Conservation (phyloP, 2,888 invertebrate genomes). For the Nyleta sp. region DNA sequence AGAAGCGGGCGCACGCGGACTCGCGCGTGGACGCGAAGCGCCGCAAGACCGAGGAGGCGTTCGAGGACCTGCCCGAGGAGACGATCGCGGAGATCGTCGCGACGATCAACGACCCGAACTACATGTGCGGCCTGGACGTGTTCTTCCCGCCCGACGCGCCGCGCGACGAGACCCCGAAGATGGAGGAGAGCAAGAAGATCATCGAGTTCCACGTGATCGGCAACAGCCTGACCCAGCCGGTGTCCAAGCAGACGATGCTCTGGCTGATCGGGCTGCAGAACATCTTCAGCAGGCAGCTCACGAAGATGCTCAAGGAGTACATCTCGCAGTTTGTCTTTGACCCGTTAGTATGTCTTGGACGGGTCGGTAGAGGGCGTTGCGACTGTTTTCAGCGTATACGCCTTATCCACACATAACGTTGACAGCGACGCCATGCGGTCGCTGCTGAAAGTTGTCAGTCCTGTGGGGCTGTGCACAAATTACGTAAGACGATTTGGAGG, state of each 20-base stretch:
- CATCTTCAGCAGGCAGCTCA: constrained; percentile 97
- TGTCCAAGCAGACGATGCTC: constrained; percentile 94
- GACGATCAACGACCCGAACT: constrained; percentile 92
- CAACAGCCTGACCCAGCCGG: constrained; percentile 94
- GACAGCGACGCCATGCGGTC: too few species aligned
- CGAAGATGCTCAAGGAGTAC: constrained; percentile 98
- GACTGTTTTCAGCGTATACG: too few species aligned
- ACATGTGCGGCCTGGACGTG: constrained; percentile 92
- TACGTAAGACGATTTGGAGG: too few species aligned
- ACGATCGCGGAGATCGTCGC: constrained; percentile 92
- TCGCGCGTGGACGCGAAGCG: constrained; percentile 76
- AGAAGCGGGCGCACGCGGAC: constrained; percentile 73
- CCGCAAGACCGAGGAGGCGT: constrained; percentile 83
- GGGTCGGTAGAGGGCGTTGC: too few species aligned
- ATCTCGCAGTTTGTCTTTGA: constrained; percentile 98
- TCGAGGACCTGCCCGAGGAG: constrained; percentile 90
- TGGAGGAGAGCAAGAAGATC: constrained; percentile 93
- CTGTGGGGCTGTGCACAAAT: too few species aligned
- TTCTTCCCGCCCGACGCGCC: constrained; percentile 93
- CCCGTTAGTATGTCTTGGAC: constrained; percentile 88
- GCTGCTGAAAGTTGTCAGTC: too few species aligned
- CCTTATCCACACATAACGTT: too few species aligned
- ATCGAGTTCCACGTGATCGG: constrained; percentile 98
- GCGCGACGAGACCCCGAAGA: constrained; percentile 94
- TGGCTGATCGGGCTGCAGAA: constrained; percentile 97